A percentile compares a stretch with the other conserved stretches of the same genome.
phyloP scores from a whole-genome alignment of 1,140 invertebrate species.

The Trichomalopsis sarcophagae region DNA sequence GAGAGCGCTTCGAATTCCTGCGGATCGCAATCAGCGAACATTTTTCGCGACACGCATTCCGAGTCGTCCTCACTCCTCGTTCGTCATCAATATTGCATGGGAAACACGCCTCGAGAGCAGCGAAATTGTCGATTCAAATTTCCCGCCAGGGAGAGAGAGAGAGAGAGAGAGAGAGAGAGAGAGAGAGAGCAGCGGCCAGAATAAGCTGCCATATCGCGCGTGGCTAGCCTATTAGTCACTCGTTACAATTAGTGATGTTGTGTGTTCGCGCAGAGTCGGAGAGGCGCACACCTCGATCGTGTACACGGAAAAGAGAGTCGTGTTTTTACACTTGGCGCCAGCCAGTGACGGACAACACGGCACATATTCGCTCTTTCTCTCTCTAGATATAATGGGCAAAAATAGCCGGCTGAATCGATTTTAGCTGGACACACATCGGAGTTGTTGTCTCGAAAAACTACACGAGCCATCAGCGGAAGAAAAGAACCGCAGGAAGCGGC shows the following conservation, averaged over 20 bases:
- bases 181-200: neutral
- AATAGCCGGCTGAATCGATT: conserved; percentile 46
- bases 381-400: conserved; percentile 53
- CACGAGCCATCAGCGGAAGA: neutral
- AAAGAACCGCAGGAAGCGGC: neutral
- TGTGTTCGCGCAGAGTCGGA: neutral
- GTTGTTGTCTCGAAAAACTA: neutral
- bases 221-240: conserved; percentile 40
- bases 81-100: neutral
- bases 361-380: conserved; percentile 44
- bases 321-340: conserved; percentile 39
- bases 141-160: neutral
- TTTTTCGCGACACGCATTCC: neutral
- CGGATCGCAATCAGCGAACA: too few species aligned
- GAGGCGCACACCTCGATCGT: neutral
- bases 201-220: conserved; percentile 24
- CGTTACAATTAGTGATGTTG: conserved; percentile 45
- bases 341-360: neutral
- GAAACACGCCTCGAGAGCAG: neutral
- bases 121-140: conserved; percentile 4
- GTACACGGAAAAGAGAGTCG: neutral
- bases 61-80: too few species aligned
- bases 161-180: neutral
- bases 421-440: conserved; percentile 37
- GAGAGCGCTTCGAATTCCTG: neutral